These are phyloP conservation scores for Lampropteryx suffumata DNA, from an alignment of 2,888 invertebrate genomes.

Conservation along the genomic window DNA sequence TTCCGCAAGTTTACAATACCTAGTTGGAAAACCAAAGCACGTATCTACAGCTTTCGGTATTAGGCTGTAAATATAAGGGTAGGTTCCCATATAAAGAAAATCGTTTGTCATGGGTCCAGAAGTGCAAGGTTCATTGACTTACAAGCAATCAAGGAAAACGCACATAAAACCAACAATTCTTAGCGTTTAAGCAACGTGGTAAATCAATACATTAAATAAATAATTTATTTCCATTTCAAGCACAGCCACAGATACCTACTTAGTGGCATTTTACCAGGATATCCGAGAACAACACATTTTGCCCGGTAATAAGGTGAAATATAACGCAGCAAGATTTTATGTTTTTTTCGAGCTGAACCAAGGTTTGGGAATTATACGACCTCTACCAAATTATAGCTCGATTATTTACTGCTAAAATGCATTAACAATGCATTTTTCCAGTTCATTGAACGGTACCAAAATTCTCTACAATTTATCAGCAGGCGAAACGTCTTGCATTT, in stretches of 20 bases:
- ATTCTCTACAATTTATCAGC: conserved; percentile 22
- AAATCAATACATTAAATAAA: conserved; percentile 8
- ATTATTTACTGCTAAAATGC: background rate
- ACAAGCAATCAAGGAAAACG: conserved; percentile 13
- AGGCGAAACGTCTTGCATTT: conserved; percentile 26
- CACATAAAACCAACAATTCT: background rate
- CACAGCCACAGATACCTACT: no score
- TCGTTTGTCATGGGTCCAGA: background rate
- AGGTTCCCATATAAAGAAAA: background rate
- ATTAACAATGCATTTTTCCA: conserved; percentile 29
- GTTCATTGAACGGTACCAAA: conserved; percentile 37
- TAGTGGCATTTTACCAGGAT: no score
- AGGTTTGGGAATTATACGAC: no score
- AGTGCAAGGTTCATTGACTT: background rate
- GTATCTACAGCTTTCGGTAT: no score
- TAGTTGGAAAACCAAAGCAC: no score
- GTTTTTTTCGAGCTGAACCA: no score
- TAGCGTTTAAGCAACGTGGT: conserved; percentile 1
- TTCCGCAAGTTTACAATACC: no score
- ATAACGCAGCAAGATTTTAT: no score
- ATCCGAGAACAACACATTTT: no score
- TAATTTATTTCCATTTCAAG: no score
- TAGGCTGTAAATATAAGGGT: background rate
- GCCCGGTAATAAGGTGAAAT: no score
- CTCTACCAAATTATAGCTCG: no score